Evolutionary conservation across 2,888 invertebrate species (phyloP), one percentile per base, ranked within the genome.

Genomic region (Ectemnius cavifrons): DNA sequence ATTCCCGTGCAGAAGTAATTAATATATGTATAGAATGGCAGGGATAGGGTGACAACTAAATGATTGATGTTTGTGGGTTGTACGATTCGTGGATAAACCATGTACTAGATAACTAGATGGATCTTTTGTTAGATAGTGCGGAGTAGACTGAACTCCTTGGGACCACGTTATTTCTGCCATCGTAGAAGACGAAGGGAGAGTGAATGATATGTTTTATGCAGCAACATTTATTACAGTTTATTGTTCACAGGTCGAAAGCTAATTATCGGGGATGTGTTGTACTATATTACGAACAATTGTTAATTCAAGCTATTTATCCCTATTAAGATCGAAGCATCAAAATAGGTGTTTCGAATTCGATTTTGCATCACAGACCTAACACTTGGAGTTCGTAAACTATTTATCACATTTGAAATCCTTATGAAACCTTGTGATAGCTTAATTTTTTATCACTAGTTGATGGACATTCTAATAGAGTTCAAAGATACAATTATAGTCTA

Each of bases 221-320:
- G 70, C 37, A 63, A 69, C 73, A 70, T 76, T 76, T 76, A 76
- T 70, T 76, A 62, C 61, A 77, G 52, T 69, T 37, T 63, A 67
- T 49, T 77, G 76, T 78, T 76, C 59, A 72, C 67, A 70, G 62
- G 56, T 78, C 59, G 58, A 63, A 73, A 67, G 20, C 45, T 20
- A 69, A 70, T 70, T 23, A 61, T 61, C 52, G 64, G 67, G 67
- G 67, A 67, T 63, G 57, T 69, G 72, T 69, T 78, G 69, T 79
- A 71, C 59, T 52, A 16, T 69, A 68, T 67, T 62, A 52, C 6
- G 14, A 14, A 52, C 16, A 52, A 52, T 52, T 52, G 52, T 52
- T 52, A 14, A 52, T 52, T 52, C 16, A 52, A 14, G 16, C 37
- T 52, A 52, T 52, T 52, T 14, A 52, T 52, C 52, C 52, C 52